Conservation (phyloP, 92 coral and sea anemone genomes). For the Epizoanthus rinbou region DNA sequence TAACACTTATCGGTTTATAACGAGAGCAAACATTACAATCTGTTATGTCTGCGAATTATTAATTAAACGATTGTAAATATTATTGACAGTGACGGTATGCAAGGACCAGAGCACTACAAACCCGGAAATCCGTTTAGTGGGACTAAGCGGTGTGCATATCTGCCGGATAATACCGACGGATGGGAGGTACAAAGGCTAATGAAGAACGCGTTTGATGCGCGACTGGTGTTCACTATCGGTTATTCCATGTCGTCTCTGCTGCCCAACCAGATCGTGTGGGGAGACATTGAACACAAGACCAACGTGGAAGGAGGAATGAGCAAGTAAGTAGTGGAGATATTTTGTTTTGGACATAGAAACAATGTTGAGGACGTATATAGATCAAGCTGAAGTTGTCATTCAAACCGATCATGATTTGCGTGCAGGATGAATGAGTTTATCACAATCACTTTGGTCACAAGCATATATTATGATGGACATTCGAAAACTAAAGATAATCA, state of each 20-base stretch:
- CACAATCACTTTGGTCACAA: too few relatives aligned
- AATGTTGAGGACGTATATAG: too few relatives aligned
- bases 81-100: conserved; percentile 9
- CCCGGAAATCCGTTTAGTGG: conserved; percentile 25
- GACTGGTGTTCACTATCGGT: conserved; percentile 25
- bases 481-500: too few relatives aligned
- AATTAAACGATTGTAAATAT: too few relatives aligned
- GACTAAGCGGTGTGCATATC: conserved; percentile 23
- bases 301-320: conserved; percentile 23
- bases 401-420: too few relatives aligned
- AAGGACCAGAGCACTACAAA: conserved; percentile 35
- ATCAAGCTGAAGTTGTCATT: too few relatives aligned
- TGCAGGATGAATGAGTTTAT: too few relatives aligned
- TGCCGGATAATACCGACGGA: conserved; percentile 25
- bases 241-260: conserved; percentile 18
- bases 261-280: conserved; percentile 41
- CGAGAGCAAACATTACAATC: too few relatives aligned
- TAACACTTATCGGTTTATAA: too few relatives aligned
- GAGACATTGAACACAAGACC: conserved; percentile 26
- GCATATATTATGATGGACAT: too few relatives aligned
- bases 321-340: background rate
- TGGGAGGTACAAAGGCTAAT: conserved; percentile 2
- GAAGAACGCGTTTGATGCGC: conserved; percentile 28
- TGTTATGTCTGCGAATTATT: too few relatives aligned
- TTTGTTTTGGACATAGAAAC: too few relatives aligned